Conservation (phyloP, 2,888 invertebrate species). For the Polydrusus tereticollis region DNA sequence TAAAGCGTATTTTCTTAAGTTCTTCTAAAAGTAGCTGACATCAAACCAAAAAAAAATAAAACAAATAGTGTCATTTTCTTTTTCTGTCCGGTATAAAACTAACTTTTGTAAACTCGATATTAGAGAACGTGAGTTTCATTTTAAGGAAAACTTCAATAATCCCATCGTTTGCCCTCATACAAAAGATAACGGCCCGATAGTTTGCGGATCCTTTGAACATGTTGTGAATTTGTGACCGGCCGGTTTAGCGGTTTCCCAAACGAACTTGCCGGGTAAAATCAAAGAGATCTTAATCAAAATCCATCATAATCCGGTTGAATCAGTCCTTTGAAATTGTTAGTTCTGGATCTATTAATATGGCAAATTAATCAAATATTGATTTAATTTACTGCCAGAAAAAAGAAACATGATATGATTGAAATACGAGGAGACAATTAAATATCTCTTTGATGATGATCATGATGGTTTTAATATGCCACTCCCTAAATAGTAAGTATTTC, state of each 20-base stretch:
- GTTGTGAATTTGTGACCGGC: slow-evolving; percentile 53
- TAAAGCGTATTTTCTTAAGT: not conserved
- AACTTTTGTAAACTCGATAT: slow-evolving; percentile 47
- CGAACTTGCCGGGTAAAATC: slow-evolving; percentile 12
- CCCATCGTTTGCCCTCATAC: slow-evolving; percentile 53
- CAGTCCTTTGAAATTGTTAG: slow-evolving; percentile 10
- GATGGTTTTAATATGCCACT: no score
- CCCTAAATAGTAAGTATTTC: no score
- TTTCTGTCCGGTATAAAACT: slow-evolving; percentile 31
- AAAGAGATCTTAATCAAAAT: slow-evolving; percentile 23
- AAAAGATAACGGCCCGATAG: slow-evolving; percentile 55
- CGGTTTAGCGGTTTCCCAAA: slow-evolving; percentile 18
- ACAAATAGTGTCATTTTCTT: not conserved
- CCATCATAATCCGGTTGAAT: slow-evolving; percentile 13
- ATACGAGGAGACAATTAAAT: no score
- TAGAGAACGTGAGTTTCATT: slow-evolving; percentile 52
- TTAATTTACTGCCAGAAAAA: no score
- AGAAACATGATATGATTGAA: no score
- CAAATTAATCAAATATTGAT: not conserved
- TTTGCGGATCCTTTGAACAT: slow-evolving; percentile 55
- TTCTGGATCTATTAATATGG: slow-evolving; percentile 3
- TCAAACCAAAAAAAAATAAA: not conserved
- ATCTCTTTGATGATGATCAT: no score
- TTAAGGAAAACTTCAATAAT: slow-evolving; percentile 53
- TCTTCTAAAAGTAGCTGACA: not conserved